Evolutionary conservation across 2,888 invertebrate species (phyloP), one percentile per base, ranked within the genome.

Genomic region (Malacosoma neustria): DNA sequence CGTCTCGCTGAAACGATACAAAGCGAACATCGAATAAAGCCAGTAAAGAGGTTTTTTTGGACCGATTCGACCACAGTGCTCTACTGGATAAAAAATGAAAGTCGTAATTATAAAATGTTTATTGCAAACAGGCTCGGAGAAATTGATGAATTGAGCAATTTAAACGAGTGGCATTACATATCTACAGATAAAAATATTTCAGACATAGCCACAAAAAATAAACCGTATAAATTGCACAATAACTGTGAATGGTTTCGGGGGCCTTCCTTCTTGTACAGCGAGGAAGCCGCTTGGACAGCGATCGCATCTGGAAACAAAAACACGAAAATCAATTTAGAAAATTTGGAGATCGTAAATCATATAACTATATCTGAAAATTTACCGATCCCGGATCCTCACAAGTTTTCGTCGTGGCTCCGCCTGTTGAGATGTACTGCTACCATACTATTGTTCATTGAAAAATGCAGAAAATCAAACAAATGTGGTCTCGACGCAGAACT

Each of bases 151-250:
- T 14, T 43, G 1, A 46, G 42, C 5, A 13, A 30, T 4, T 33
- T 34, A 1, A 11, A 35, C 1, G 46, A 59, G 4, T 64, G 61
- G 61, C 32, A 40, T 14, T 58, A 55, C 37, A 42, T 62, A 3
- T 54, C 57, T 3, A 47, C 54, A 0, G 32, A 39, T 1, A 11
- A 45, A 29, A 52, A 56, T 13, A 36, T 50, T 4, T 50, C 55
- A 0, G 52, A 56, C 14, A 11, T 45, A 1, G 46, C 37, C n/a
- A 43, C 43, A 3, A 14, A 32, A 11, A 33, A 35, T 7, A 5
- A 13, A 9, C 37, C 11, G 11, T 33, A 39, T 9, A 12, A 30
- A 15, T 14, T 11, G 2, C 14, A 14, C 1, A 11, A 36, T 3
- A 4, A 35, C 32, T 15, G 29, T 29, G 36, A 40, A 13, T 43